Conservation (phyloP, 2,113 vertebrate species). For the Monarcha castaneiventris region DNA sequence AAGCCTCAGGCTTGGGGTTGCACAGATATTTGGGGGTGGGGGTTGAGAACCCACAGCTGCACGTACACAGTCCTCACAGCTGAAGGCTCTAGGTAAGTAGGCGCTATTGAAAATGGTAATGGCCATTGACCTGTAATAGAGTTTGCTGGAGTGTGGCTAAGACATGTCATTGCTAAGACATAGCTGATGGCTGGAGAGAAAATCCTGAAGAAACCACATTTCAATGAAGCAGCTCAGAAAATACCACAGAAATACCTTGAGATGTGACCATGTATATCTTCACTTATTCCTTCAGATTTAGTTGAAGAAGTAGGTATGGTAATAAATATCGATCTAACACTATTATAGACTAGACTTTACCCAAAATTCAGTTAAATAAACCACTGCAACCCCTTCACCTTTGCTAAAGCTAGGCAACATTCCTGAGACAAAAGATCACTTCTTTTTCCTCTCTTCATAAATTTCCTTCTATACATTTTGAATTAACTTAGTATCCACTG, state of each 20-base stretch:
- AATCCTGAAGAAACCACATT: not conserved
- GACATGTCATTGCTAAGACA: not conserved
- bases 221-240: not conserved
- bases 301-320: not conserved
- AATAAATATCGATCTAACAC: not conserved
- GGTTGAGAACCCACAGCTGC: not conserved
- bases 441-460: not conserved
- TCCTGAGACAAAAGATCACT: not conserved
- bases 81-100: not conserved
- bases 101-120: not conserved
- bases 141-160: conserved; percentile 18
- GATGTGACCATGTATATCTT: not conserved
- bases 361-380: not conserved
- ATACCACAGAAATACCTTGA: not conserved
- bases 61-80: not conserved
- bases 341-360: not conserved
- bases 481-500: not conserved
- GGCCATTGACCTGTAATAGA: not conserved
- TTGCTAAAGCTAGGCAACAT: not conserved
- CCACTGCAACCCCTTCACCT: not conserved
- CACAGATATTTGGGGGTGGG: not conserved
- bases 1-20: not conserved
- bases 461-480: not conserved
- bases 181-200: not conserved
- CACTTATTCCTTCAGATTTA: not conserved